A percentile compares a stretch with the other conserved stretches of the same genome.
These are phyloP conservation scores for Diplodus sargus DNA, from an alignment of 2,797 vertebrate species.

Conservation along the genomic window DNA sequence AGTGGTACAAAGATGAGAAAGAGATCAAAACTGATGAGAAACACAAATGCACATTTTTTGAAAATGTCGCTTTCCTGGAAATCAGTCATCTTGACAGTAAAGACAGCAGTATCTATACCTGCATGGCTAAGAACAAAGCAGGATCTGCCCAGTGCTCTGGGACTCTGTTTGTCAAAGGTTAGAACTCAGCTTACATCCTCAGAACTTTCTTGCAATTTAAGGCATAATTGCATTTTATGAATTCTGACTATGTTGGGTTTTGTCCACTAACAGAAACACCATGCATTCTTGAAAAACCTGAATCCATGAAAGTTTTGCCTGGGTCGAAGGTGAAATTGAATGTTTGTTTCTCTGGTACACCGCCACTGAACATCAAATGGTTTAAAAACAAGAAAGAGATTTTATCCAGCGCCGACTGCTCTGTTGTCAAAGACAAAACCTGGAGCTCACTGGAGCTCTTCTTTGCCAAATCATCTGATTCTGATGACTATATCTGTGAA, in stretches of 20 bases:
- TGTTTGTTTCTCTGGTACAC: slow-evolving; percentile 87
- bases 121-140: slow-evolving; percentile 90
- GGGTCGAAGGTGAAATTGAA: slow-evolving; percentile 88
- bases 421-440: slow-evolving; percentile 88
- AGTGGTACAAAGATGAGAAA: slow-evolving; percentile 91
- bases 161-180: slow-evolving; percentile 91
- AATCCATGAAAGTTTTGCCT: slow-evolving; percentile 88
- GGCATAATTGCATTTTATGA: neutral
- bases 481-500: slow-evolving; percentile 91
- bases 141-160: slow-evolving; percentile 90
- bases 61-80: slow-evolving; percentile 93
- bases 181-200: slow-evolving; percentile 54
- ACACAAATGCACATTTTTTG: slow-evolving; percentile 91
- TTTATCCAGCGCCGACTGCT: slow-evolving; percentile 86
- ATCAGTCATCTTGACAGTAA: slow-evolving; percentile 87
- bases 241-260: slow-evolving; percentile 5
- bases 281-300: slow-evolving; percentile 88
- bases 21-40: slow-evolving; percentile 90
- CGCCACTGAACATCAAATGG: slow-evolving; percentile 91
- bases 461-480: slow-evolving; percentile 89
- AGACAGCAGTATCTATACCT: slow-evolving; percentile 90
- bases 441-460: slow-evolving; percentile 91
- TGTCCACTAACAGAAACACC: slow-evolving; percentile 87
- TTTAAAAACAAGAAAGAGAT: slow-evolving; percentile 92
- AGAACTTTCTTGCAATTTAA: neutral